Evolutionary conservation across 1,140 invertebrate species (phyloP).

Genomic region (Drosophila lowei): DNA sequence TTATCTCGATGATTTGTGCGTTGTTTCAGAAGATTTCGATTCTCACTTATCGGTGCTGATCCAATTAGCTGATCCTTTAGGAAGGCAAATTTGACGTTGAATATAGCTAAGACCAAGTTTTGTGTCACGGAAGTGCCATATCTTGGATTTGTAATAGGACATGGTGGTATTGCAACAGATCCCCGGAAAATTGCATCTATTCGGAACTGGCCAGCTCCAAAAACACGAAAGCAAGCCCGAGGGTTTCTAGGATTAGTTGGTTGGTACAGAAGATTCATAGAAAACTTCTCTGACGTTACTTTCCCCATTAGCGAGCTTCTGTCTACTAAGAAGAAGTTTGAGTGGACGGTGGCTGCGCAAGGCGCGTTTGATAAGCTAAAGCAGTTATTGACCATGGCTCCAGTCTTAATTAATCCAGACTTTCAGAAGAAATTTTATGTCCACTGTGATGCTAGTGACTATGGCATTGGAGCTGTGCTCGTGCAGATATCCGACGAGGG

Average conservation of each 20-base stretch:
- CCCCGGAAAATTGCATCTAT: conserved; percentile 31
- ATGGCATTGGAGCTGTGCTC: too few relatives aligned
- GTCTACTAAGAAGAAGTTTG: not conserved
- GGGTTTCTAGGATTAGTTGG: conserved; percentile 60
- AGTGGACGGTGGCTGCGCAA: too few relatives aligned
- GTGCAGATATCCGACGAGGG: too few relatives aligned
- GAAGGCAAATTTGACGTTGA: not conserved
- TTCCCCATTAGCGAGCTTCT: conserved; percentile 6
- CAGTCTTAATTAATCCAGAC: too few relatives aligned
- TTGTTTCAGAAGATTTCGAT: not conserved
- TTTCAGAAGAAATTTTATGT: too few relatives aligned
- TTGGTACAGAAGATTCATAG: conserved; percentile 80
- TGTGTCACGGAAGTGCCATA: conserved; percentile 10
- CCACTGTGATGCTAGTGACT: too few relatives aligned
- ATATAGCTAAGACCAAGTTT: conserved; percentile 3
- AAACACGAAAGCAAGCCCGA: conserved; percentile 25
- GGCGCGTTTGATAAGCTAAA: too few relatives aligned
- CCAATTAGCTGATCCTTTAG: not conserved
- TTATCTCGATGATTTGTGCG: not conserved
- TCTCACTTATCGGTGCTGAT: not conserved
- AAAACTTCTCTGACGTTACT: conserved; percentile 58
- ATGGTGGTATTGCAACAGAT: conserved; percentile 25
- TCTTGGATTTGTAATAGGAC: conserved; percentile 40
- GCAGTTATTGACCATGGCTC: too few relatives aligned
- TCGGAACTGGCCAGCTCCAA: conserved; percentile 26